Evolutionary conservation across 2,888 invertebrate genomes (phyloP), one percentile per base, ranked within the genome.

Genomic region (Celastrina argiolus): DNA sequence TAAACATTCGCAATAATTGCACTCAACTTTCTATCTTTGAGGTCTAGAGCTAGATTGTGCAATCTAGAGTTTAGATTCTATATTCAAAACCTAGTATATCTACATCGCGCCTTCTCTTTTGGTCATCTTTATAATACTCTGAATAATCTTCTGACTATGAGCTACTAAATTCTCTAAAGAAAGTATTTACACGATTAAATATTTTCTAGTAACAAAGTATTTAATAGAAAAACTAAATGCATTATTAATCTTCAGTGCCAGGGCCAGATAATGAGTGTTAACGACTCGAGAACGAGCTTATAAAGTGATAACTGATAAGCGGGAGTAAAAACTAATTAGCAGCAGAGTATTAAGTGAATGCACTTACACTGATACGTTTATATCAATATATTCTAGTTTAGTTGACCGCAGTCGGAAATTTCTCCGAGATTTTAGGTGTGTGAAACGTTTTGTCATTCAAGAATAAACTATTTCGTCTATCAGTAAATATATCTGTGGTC

Each of bases 281-380:
- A 51, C 22, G 51, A 26, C 51, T 22, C 22, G 22, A 12, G 14
- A 51, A 51, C 51, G 51, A 51, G 51, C 51, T 51, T 51, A 51
- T 51, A 51, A 58, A 58, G 58, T 58, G 58, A 58, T 58, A 58
- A 58, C 31, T 58, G 58, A 58, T 58, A 58, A 58, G 28, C 31
- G 31, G 31, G 58, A 14, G 31, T 58, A 58, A 58, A 58, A 58
- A 58, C 58, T n/a, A 31, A 31, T 58, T 58, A 58, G 12, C 51
- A 12, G 26, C 51, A 5, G 14, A 51, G 26, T 51, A 51, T 51
- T 51, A 51, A 51, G 51, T 51, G 51, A 26, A 51, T 51, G 51
- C 51, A 26, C 51, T 51, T 51, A 26, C 26, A 26, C 51, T 51
- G 51, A 51, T 51, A 51, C 22, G 51, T 51, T 51, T 36, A 26